phyloP scores from a whole-genome alignment of 92 coral and sea anemone genomes.

The Bergia puertoricense region DNA sequence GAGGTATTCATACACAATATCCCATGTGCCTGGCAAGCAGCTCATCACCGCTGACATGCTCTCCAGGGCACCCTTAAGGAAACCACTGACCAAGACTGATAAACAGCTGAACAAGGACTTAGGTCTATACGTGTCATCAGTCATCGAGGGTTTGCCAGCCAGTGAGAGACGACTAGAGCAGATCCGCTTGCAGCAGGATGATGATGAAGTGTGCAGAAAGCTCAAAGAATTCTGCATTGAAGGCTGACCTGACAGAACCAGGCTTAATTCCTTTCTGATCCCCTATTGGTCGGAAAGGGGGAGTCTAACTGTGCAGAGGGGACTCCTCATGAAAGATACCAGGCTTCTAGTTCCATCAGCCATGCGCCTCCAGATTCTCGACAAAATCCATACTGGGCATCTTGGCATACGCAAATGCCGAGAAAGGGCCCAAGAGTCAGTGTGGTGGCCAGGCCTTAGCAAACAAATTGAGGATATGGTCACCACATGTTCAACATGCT shows the following conservation, averaged over 20 bases:
- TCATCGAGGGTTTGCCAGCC: constrained; percentile 47
- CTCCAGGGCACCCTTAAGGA: constrained; percentile 54
- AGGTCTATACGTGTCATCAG: constrained; percentile 44
- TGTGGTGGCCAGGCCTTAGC: constrained; percentile 45
- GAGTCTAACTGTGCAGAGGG: constrained; percentile 43
- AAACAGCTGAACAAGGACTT: constrained; percentile 46
- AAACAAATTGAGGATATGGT: constrained; percentile 43
- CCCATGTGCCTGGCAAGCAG: constrained; percentile 56
- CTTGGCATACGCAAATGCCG: constrained; percentile 8
- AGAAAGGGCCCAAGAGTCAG: constrained; percentile 10
- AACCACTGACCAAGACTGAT: constrained; percentile 46
- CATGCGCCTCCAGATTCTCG: neutral
- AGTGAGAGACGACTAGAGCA: constrained; percentile 32
- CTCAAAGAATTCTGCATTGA: constrained; percentile 42
- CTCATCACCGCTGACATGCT: constrained; percentile 53
- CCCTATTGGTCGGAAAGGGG: constrained; percentile 48
- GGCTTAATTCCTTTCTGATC: constrained; percentile 24
- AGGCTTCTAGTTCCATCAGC: neutral
- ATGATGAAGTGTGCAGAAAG: constrained; percentile 50
- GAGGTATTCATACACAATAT: constrained; percentile 60
- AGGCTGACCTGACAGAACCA: constrained; percentile 56
- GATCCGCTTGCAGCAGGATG: constrained; percentile 51
- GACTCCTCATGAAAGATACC: constrained; percentile 52
- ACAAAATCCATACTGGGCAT: neutral
- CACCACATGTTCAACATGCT: constrained; percentile 17